These are phyloP conservation scores for Hymenochirus boettgeri DNA, from an alignment of 2,113 vertebrate species.

Conservation along the genomic window DNA sequence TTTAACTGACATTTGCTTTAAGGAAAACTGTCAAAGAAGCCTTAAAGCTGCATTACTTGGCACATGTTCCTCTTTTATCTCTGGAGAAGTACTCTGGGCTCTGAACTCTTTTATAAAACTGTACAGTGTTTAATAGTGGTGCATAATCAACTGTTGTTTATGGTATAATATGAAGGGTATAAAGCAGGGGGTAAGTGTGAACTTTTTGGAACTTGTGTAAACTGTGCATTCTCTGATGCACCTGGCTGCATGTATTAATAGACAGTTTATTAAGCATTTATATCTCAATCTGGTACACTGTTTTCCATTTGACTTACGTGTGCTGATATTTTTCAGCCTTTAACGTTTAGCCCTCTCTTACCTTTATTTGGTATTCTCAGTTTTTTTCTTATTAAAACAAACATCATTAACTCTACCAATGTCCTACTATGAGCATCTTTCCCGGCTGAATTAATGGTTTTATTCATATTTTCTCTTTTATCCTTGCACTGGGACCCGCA, in stretches of 20 bases:
- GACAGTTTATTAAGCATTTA: constrained; percentile 90
- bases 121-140: constrained; percentile 83
- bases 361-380: constrained; percentile 70
- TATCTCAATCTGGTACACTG: constrained; percentile 86
- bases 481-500: constrained; percentile 2
- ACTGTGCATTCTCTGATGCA: constrained; percentile 84
- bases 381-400: constrained; percentile 52
- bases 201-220: constrained; percentile 85
- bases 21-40: constrained; percentile 79
- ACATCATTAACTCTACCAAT: constrained; percentile 58
- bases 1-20: constrained; percentile 62
- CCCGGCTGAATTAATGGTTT: constrained; percentile 68
- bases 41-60: constrained; percentile 87
- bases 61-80: constrained; percentile 85
- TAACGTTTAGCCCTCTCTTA: constrained; percentile 96
- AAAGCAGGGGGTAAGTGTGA: constrained; percentile 85
- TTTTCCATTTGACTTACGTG: constrained; percentile 75
- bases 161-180: constrained; percentile 87
- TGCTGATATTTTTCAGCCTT: constrained; percentile 79
- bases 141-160: constrained; percentile 79
- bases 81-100: constrained; percentile 67
- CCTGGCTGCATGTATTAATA: constrained; percentile 95
- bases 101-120: constrained; percentile 76
- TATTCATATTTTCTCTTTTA: constrained; percentile 73
- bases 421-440: constrained; percentile 62